Conservation (phyloP, 1,140 invertebrate genomes). For the Tetraneura akinire region DNA sequence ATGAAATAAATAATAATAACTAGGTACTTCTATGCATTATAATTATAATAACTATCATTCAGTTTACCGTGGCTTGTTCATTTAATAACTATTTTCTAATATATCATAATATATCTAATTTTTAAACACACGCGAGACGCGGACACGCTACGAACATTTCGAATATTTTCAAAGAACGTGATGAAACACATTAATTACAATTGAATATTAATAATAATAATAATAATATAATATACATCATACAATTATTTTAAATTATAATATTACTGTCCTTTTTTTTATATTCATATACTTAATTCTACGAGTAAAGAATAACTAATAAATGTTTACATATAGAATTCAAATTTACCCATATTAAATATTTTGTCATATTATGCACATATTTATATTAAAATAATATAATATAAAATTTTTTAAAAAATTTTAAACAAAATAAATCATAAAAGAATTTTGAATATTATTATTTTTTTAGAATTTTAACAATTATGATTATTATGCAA, state of each 20-base stretch:
- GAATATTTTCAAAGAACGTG: neutral
- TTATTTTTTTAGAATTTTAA: too few species aligned
- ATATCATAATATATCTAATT: neutral
- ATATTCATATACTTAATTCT: neutral
- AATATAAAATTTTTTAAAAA: too few species aligned
- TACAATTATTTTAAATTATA: neutral
- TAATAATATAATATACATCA: neutral
- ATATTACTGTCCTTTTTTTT: neutral
- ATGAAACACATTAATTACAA: neutral
- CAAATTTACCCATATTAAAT: too few species aligned
- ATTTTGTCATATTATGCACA: too few species aligned
- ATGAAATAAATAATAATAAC: too few species aligned
- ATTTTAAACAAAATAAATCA: too few species aligned
- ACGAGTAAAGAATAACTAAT: neutral
- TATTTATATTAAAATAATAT: too few species aligned
- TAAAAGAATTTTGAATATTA: too few species aligned
- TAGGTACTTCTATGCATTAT: too few species aligned
- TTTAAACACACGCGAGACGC: neutral
- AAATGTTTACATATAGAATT: too few species aligned
- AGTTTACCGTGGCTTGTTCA: neutral
- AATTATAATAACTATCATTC: neutral
- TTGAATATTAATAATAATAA: neutral
- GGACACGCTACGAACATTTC: neutral
- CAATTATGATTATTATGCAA: too few species aligned
- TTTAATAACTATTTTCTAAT: neutral